These are phyloP conservation scores for Phyto melanocephala DNA, from an alignment of 2,888 invertebrate species.

Conservation along the genomic window DNA sequence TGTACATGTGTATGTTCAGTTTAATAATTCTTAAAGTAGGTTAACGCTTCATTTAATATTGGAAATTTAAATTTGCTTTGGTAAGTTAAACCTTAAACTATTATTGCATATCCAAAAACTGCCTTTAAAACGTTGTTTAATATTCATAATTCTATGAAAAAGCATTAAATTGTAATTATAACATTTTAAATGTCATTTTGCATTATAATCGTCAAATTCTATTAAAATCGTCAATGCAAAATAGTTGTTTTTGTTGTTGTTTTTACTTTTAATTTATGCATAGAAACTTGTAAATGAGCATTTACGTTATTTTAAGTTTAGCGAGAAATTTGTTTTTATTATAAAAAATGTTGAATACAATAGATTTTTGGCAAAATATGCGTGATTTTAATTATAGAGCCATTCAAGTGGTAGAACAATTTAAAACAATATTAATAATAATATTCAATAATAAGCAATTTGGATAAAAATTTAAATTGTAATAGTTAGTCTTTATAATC, in stretches of 20 bases:
- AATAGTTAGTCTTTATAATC: neutral
- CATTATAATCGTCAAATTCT: constrained; percentile 25
- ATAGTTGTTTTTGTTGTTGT: neutral
- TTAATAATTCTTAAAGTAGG: constrained; percentile 56
- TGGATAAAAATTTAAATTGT: neutral
- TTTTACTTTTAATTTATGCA: neutral
- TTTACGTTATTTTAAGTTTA: neutral
- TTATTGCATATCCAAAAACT: neutral
- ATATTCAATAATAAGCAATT: too few relatives aligned
- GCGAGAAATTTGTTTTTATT: neutral
- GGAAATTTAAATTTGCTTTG: constrained; percentile 47
- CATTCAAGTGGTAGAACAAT: neutral
- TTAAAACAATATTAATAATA: neutral
- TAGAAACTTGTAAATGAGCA: neutral
- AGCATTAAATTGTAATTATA: constrained; percentile 6
- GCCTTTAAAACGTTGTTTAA: constrained; percentile 8
- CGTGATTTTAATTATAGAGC: neutral
- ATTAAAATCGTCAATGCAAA: neutral
- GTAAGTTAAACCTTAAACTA: constrained; percentile 12
- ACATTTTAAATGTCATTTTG: constrained; percentile 5
- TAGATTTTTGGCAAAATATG: neutral
- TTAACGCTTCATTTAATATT: constrained; percentile 60
- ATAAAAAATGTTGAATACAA: neutral
- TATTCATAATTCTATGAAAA: constrained; percentile 15
- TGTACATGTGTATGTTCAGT: constrained; percentile 2